Evolutionary conservation across 2,797 vertebrate species (phyloP), one percentile per base, ranked within the genome.

Genomic region (Macroramphosus scolopax): DNA sequence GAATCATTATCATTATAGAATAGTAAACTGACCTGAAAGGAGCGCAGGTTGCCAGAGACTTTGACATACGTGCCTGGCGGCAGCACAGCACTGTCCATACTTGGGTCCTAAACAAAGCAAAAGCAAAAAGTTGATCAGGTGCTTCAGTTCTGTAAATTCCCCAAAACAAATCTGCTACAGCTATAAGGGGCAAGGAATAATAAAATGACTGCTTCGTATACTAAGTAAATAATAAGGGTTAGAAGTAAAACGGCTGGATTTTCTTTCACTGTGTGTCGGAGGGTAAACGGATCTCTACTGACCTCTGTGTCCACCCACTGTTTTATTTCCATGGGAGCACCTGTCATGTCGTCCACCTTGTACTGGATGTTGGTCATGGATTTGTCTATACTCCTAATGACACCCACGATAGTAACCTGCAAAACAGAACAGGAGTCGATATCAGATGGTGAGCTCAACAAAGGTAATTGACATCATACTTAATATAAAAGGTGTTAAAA

Each of bases 241-340:
- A n/a, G n/a, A n/a, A n/a, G n/a, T n/a, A n/a, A n/a, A n/a, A n/a
- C n/a, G n/a, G n/a, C n/a, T n/a, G n/a, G n/a, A n/a, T n/a, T n/a
- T n/a, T n/a, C n/a, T n/a, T n/a, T n/a, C n/a, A n/a, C n/a, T n/a
- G n/a, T n/a, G n/a, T n/a, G n/a, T n/a, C n/a, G n/a, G n/a, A n/a
- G n/a, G n/a, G n/a, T n/a, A n/a, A n/a, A 26, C 2, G 12, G n/a
- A 5, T 8, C 8, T 10, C 3, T 14, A 26, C 91, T 88, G 60
- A 97, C 97, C 71, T 99, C 97, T 0, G 92, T 94, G 70, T 99
- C 97, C 0, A 98, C 92, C 97, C 97, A 99, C 77, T 97, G 95
- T 72, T 96, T 90, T 29, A 98, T 92, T 0, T 98, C 95, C 94
- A 98, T 93, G 0, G 95, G 95, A 1, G 92, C 89, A 0, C 87